Base-by-base conservation (phyloP, 53 echinoderm and acorn worm genomes). In the Actinopyga echinites region DNA sequence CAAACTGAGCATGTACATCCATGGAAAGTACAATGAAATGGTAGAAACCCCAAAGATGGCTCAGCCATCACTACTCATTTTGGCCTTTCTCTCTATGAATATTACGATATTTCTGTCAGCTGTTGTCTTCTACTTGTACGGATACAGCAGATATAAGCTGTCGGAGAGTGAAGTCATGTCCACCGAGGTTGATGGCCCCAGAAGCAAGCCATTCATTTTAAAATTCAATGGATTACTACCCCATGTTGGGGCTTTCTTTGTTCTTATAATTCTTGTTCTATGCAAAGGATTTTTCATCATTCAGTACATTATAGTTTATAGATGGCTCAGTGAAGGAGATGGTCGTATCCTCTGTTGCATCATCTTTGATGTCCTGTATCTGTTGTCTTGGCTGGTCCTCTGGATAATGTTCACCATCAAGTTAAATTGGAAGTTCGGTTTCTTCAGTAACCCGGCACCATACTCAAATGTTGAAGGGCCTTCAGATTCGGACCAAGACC, bases 101-200 rank as follows among this genome's bases (percentile, higher is more conserved):
- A 93, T 96, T 33, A 92, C 93, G 0, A 88, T 93, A 19, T 96
- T 96, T 61, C 57, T 96, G 64, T 92, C 90, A 24, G 93, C 96
- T 12, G 91, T 93, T 11, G 88, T 90, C 38, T 82, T 90, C 40
- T 96, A 93, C 77, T 78, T 93, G 56, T 96, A 93, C 78, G 96
- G 96, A 53, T 93, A 93, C 65, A 90, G 89, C 1, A 66, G 91
- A 1, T 69, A 93, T 63, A 95, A 95, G 64, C 82, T 82, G 22
- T 71, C 89, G 12, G 82, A 95, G 67, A 82, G 88, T 11, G 86
- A 89, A 53, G 83, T 86, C 26, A 87, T 60, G 8, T 54, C 55
- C 40, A 13, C 64, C 24, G 57, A 45, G 22, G 35, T 40, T 6
- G 74, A 57, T 6, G 84, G 74, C 17, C 26, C 49, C 53, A 53